Evolutionary conservation across 2,797 vertebrate species (phyloP), one percentile per base, ranked within the genome.

Genomic region (Lepidocolaptes lacrymiger): DNA sequence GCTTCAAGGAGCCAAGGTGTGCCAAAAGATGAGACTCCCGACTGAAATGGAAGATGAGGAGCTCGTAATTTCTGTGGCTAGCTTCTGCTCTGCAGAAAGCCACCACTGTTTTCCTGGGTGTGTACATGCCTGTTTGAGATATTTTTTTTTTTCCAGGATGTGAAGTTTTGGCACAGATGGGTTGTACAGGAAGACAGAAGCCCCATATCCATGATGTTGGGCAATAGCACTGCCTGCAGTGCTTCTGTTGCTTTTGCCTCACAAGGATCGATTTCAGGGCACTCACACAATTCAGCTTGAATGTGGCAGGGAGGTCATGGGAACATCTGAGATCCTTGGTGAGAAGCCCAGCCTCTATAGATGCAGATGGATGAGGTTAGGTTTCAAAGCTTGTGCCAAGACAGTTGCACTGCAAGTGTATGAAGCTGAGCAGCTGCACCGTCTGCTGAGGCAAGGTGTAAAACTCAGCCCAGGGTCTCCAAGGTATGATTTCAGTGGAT

Each of bases 241-340:
- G 24, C 41, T 13, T 14, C 36, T 43, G 7, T 11, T 48, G 28
- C 7, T 44, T 74, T 51, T 85, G 11, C 28, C 22, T 76, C 18
- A 24, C 1, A 4, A 23, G 19, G 16, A 13, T 28, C 28, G 32
- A 0, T 32, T 30, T 58, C 0, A 0, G 39, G 15, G 8, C 3
- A 13, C 26, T 64, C 49, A 49, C 9, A 17, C 6, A 51, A 20
- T 59, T 84, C 16, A 24, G 7, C 74, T 68, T 44, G 64, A 55
- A 37, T 0, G 0, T 12, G n/a, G 20, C 23, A 34, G 37, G 17
- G 49, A 44, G 26, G 14, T 34, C 36, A 9, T 12, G 18, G 39
- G 14, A 56, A 28, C 3, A 9, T 51, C 36, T 32, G 61, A 48
- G 36, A 5, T 13, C n/a, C 30, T 26, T 23, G 58, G 51, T 58